Evolutionary conservation across 1,140 invertebrate genomes (phyloP), one percentile per base, ranked within the genome.

Genomic region (Lepidostoma basale): DNA sequence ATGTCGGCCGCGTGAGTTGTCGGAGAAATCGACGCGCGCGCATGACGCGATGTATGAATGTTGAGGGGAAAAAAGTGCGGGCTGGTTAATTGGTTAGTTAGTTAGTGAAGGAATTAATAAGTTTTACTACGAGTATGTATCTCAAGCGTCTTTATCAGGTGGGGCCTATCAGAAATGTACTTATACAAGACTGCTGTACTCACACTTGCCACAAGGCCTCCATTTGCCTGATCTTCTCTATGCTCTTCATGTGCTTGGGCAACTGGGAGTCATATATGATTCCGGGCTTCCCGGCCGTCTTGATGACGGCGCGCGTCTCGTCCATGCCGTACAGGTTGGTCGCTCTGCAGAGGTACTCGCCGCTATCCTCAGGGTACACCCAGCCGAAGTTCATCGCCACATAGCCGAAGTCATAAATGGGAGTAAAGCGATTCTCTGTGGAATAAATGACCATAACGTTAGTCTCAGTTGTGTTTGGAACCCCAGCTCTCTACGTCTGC

Each of bases 381-480:
- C 95, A 98, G 47, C 93, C 91, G 74, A 98, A 97, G 80, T 97
- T 97, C 89, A 98, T 93, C 10, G 94, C 93, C 25, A 98, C 96
- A 77, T 97, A 97, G 33, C 95, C 95, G 78, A 97, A 97, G 77
- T 98, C 96, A 76, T 98, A 97, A 74, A 97, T 95, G 3, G 96
- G 95, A 33, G 89, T 91, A 75, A 95, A 94, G 72, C 93, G 86
- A 75, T 95, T 96, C 81, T 95, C 91, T 93, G n/a, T n/a, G 81
- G 49, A 78, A 77, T 56, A 14, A 49, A 14, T 60, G 3, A 67
- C 40, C 1, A 3, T 42, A 44, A 22, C 12, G 49, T 64, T n/a
- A n/a, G n/a, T n/a, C n/a, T n/a, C n/a, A n/a, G n/a, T n/a, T n/a
- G n/a, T n/a, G n/a, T n/a, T n/a, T n/a, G n/a, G n/a, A n/a, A n/a